These are phyloP conservation scores for Ectobius pallidus DNA, from an alignment of 2,888 invertebrate genomes.

Conservation along the genomic window DNA sequence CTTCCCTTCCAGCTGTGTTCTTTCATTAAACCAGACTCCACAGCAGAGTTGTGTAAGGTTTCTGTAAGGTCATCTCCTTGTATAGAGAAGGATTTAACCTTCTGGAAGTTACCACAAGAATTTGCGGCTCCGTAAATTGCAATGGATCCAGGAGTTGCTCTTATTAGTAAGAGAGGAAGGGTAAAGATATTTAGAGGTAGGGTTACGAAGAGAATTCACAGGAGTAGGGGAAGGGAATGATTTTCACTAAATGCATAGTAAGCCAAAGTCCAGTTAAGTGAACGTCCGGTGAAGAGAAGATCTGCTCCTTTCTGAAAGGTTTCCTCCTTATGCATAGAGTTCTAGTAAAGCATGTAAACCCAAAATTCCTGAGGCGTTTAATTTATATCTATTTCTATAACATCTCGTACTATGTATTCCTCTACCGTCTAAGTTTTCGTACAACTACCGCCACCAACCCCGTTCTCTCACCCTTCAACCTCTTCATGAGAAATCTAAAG, in stretches of 20 bases:
- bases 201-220: not conserved
- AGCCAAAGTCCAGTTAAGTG: constrained; percentile 3
- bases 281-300: constrained; percentile 14
- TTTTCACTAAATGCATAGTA: constrained; percentile 24
- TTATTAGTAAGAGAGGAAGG: not conserved
- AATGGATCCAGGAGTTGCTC: constrained; percentile 19
- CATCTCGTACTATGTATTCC: not conserved
- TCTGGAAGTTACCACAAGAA: constrained; percentile 28
- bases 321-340: not conserved
- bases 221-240: not conserved
- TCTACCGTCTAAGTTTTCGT: constrained; percentile 2
- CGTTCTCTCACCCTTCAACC: not conserved
- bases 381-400: constrained; percentile 38
- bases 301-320: not conserved
- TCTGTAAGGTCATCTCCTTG: constrained; percentile 5
- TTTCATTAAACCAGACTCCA: not conserved
- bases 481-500: constrained; percentile 14
- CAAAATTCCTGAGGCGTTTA: constrained; percentile 40
- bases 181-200: constrained; percentile 12
- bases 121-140: constrained; percentile 28
- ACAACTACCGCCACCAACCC: not conserved
- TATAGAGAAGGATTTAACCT: constrained; percentile 18
- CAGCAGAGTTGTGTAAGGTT: not conserved
- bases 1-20: not conserved
- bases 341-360: not conserved